Evolutionary conservation across 1,140 invertebrate genomes (phyloP), one percentile per base, ranked within the genome.

Genomic region (Tetramorium parvispinum): DNA sequence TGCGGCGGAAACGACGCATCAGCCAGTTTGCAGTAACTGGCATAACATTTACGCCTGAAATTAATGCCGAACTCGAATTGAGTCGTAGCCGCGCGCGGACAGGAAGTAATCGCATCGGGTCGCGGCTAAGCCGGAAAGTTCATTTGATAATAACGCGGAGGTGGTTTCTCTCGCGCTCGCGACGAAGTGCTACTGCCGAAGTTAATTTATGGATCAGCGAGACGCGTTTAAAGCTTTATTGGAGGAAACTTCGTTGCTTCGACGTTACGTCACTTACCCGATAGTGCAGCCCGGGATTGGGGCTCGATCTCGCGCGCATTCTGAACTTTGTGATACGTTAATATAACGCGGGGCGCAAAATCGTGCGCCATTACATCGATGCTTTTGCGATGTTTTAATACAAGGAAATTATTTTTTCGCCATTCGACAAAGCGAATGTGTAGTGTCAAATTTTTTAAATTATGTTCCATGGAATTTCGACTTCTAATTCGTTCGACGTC

Each of bases 21-120:
- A 65, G 53, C 18, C 49, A 75, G 75, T 76, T 87, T 77, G 55
- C 21, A 81, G 51, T 61, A 87, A 81, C 78, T 66, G 83, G 57
- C 85, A 73, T 73, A 88, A 89, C 87, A 75, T 89, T 89, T 89
- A 89, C 85, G 73, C 68, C 40, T 59, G 88, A 57, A 89, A 89
- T 89, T 89, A 89, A 88, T 78, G 66, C 78, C 61, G 66, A 73
- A 82, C 40, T 73, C 53, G 53, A 86, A 88, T 86, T 53, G 85
- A 78, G 16, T 24, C 27, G 75, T 37, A 32, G 27, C 46, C 57
- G 51, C 55, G 32, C 70, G 37, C 43, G 71, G 73, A 71, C 77
- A 71, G 63, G 77, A 76, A 82, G 68, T 76, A 87, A 75, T 87
- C 76, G 85, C 77, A 46, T 70, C 85, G 32, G 24, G 21, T 43